phyloP scores from a whole-genome alignment of 2,113 vertebrate species.

The Rousettus leschenaultii region DNA sequence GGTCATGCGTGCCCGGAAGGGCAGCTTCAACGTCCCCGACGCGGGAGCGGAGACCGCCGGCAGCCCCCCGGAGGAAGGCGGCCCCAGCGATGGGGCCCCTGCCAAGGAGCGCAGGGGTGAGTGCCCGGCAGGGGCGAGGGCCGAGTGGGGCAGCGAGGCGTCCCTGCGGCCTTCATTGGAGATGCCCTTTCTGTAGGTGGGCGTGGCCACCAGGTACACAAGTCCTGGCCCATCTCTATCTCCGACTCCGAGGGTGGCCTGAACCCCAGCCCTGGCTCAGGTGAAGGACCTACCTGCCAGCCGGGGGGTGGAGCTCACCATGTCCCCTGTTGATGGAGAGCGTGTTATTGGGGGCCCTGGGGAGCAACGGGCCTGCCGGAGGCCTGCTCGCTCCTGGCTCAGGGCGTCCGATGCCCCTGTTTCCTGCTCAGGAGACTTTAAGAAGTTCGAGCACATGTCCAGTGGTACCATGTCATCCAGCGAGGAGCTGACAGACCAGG shows the following conservation, averaged over 20 bases:
- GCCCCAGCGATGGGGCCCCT: neutral
- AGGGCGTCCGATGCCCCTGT: neutral
- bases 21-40: conserved; percentile 86
- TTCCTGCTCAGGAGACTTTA: conserved; percentile 84
- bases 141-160: rapidly evolving
- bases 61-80: conserved; percentile 62
- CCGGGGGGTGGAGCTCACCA: rapidly evolving
- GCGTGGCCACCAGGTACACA: conserved; percentile 89
- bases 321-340: rapidly evolving
- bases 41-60: conserved; percentile 35
- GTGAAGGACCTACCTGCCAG: conserved; percentile 72
- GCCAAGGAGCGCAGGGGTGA: conserved; percentile 85
- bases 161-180: rapidly evolving
- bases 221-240: conserved; percentile 91
- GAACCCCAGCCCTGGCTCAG: conserved; percentile 83
- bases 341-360: rapidly evolving
- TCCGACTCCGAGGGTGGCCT: conserved; percentile 83
- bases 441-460: conserved; percentile 86
- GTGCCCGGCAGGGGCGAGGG: neutral
- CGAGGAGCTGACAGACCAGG: conserved; percentile 89
- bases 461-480: conserved; percentile 89
- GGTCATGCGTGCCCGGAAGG: conserved; percentile 80
- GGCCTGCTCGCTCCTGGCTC: neutral
- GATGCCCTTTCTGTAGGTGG: conserved; percentile 70
- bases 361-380: rapidly evolving